These are phyloP conservation scores for Ophraella communa DNA, from an alignment of 2,888 invertebrate species.

Conservation along the genomic window DNA sequence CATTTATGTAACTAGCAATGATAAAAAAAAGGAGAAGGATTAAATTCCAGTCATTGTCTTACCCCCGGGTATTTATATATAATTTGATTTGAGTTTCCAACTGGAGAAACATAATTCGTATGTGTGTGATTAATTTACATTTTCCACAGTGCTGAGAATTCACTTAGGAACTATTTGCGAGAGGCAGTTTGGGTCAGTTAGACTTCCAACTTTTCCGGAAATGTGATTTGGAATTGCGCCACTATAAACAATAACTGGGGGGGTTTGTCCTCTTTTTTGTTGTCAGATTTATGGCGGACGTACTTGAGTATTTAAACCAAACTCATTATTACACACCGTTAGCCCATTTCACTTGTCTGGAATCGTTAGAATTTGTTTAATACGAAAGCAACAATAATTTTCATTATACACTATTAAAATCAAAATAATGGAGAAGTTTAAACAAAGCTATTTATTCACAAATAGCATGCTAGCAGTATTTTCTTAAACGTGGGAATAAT, in stretches of 20 bases:
- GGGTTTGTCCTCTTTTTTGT: constrained; percentile 23
- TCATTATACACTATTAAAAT: too few relatives aligned
- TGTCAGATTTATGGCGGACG: constrained; percentile 24
- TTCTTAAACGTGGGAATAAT: too few relatives aligned
- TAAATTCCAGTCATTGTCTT: not conserved
- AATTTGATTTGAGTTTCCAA: constrained; percentile 29
- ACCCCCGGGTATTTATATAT: constrained; percentile 12
- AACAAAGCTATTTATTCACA: too few relatives aligned
- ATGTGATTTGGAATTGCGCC: constrained; percentile 33
- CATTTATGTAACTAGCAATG: too few relatives aligned
- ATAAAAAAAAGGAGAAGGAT: too few relatives aligned
- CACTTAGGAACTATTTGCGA: constrained; percentile 35
- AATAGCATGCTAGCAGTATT: too few relatives aligned
- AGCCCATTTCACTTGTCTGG: too few relatives aligned
- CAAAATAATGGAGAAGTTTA: too few relatives aligned
- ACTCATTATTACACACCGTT: not conserved
- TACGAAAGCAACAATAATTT: too few relatives aligned
- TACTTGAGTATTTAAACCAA: not conserved
- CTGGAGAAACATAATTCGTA: constrained; percentile 30
- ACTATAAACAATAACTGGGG: constrained; percentile 29
- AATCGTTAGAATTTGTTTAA: too few relatives aligned
- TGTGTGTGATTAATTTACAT: constrained; percentile 39
- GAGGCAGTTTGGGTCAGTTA: constrained; percentile 39
- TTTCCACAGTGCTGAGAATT: constrained; percentile 36
- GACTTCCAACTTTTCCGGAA: constrained; percentile 34